Evolutionary conservation across 2,113 vertebrate species (phyloP).

Genomic region (Nyctibius bracteatus): DNA sequence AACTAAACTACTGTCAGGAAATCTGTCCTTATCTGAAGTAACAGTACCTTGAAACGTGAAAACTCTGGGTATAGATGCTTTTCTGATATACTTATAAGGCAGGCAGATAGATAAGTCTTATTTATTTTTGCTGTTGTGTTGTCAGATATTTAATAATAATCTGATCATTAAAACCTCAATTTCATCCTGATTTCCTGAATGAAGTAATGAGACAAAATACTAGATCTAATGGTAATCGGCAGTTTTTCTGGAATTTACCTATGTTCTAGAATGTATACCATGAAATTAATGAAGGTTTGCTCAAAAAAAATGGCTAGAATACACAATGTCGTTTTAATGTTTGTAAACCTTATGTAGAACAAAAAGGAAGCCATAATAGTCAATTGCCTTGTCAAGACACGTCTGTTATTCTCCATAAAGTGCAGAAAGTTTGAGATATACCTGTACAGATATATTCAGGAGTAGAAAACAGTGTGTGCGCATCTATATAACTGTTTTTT

Average conservation of each 20-base stretch:
- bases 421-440: not conserved
- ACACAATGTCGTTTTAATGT: not conserved
- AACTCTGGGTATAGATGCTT: not conserved
- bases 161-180: constrained; percentile 2
- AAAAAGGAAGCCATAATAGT: not conserved
- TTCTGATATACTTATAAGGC: not conserved
- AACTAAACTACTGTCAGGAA: constrained; percentile 26
- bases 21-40: not conserved
- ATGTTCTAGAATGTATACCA: not conserved
- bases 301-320: not conserved
- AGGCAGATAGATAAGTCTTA: not conserved
- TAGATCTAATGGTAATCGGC: constrained; percentile 1
- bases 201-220: constrained; percentile 3
- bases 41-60: not conserved
- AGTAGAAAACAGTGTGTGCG: not conserved
- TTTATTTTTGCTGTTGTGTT: not conserved
- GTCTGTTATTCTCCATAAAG: not conserved
- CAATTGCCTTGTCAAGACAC: not conserved
- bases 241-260: not conserved
- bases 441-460: not conserved
- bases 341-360: not conserved
- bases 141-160: not conserved
- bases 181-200: not conserved
- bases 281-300: not conserved
- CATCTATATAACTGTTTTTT: not conserved